Evolutionary conservation across 2,797 vertebrate genomes (phyloP), one percentile per base, ranked within the genome.

Genomic region (Thripadectes ignobilis): DNA sequence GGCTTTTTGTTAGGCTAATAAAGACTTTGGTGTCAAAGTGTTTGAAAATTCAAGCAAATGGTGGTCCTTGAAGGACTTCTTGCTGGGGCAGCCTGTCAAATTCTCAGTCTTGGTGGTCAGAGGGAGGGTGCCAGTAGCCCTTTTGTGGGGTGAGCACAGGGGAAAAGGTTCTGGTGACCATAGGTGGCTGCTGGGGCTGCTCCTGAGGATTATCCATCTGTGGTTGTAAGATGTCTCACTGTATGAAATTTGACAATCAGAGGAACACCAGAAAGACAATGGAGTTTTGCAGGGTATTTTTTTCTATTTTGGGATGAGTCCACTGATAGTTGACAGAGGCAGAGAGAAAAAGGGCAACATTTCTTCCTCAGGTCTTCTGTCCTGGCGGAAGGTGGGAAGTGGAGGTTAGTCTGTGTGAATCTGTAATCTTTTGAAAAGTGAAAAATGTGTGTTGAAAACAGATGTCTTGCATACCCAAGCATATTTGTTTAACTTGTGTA

Each of bases 381-480:
- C 19, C 66, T 74, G 73, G 27, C 12, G 69, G 66, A 78, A 59
- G 48, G 90, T 71, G 12, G 89, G 27, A 88, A 93, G 88, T 91
- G 75, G 76, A 87, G 85, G 75, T 94, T 92, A 58, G 68, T 85
- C 67, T 48, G 18, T 96, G 52, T 85, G 13, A 91, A 57, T 77
- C 87, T 95, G 90, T 91, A 83, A 95, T 88, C 48, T 79, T 58
- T 46, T 68, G 72, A 85, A 74, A 92, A 96, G 63, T 92, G 86
- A 87, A 95, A 94, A 92, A 69, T 75, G 71, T 19, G 62, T 82
- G 46, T 51, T 48, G 39, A 30, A 77, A 95, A 96, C 65, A 86
- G 93, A 67, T 49, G 62, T 89, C 76, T 79, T 77, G 34, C 68
- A 54, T 77, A 96, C 78, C 23, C 39, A 95, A 96, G 79, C 92